phyloP scores from a whole-genome alignment of 2,113 vertebrate species.

The Petaurus breviceps region DNA sequence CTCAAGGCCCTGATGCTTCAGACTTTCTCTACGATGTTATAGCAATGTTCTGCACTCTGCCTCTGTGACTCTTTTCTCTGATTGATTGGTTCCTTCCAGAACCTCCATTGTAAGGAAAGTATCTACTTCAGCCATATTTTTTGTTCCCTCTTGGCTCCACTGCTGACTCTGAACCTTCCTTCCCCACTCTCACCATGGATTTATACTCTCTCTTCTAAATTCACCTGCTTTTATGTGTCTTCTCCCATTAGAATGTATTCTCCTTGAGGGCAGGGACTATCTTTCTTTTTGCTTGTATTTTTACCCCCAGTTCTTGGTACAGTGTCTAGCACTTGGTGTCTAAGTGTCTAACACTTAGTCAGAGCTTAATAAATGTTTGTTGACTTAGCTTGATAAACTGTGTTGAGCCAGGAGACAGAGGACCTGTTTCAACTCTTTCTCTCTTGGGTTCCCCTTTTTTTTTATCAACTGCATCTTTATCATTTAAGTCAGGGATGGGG shows the following conservation, averaged over 20 bases:
- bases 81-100: not conserved
- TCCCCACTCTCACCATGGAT: not conserved
- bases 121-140: not conserved
- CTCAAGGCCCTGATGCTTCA: not conserved
- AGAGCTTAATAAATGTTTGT: not conserved
- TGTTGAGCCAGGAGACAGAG: not conserved
- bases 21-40: not conserved
- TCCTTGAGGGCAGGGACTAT: not conserved
- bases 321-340: not conserved
- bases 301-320: not conserved
- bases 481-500: not conserved
- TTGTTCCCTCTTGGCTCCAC: not conserved
- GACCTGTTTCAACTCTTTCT: not conserved
- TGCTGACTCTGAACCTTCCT: not conserved
- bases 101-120: not conserved
- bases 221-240: not conserved
- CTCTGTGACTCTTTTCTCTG: not conserved
- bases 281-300: not conserved
- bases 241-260: not conserved
- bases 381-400: not conserved
- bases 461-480: not conserved
- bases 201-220: not conserved
- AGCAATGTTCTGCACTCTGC: not conserved
- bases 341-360: not conserved
- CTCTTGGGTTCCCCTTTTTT: not conserved